Percentiles rank a stretch among this genome's conserved stretches.
phyloP scores from a whole-genome alignment of 2,113 vertebrate species.

The Bothrops jararaca region DNA sequence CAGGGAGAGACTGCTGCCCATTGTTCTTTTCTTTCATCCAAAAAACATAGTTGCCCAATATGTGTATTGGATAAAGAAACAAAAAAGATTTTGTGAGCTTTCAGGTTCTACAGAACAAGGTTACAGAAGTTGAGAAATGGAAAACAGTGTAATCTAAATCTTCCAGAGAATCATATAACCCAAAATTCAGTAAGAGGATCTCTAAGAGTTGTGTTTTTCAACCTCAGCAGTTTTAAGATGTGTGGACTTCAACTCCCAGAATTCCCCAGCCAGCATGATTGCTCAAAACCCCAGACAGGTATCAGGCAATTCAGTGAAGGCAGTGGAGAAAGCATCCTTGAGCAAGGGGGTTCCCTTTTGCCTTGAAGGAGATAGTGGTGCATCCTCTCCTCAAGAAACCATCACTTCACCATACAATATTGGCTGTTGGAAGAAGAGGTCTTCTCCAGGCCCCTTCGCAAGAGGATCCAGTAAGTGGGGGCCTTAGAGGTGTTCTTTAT shows the following conservation, averaged over 20 bases:
- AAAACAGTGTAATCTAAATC: background rate
- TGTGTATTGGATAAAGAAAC: background rate
- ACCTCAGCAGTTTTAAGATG: background rate
- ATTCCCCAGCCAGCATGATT: background rate
- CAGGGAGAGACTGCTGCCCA: background rate
- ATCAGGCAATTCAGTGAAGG: background rate
- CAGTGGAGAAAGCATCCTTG: background rate
- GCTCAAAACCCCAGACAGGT: background rate
- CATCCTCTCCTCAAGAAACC: background rate
- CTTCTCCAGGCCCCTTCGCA: background rate
- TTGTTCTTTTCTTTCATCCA: background rate
- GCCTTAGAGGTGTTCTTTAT: background rate
- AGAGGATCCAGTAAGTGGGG: background rate
- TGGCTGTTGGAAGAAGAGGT: background rate
- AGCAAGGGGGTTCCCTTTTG: background rate
- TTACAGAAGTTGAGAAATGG: background rate
- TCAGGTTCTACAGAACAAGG: background rate
- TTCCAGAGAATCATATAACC: background rate
- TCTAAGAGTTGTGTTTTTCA: background rate
- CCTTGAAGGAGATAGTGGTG: background rate
- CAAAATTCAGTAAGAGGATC: background rate
- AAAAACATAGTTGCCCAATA: background rate
- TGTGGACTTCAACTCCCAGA: background rate
- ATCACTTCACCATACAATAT: background rate
- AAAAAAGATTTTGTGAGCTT: background rate